Conservation (phyloP, 2,113 vertebrate genomes). For the Diphyllodes magnificus region DNA sequence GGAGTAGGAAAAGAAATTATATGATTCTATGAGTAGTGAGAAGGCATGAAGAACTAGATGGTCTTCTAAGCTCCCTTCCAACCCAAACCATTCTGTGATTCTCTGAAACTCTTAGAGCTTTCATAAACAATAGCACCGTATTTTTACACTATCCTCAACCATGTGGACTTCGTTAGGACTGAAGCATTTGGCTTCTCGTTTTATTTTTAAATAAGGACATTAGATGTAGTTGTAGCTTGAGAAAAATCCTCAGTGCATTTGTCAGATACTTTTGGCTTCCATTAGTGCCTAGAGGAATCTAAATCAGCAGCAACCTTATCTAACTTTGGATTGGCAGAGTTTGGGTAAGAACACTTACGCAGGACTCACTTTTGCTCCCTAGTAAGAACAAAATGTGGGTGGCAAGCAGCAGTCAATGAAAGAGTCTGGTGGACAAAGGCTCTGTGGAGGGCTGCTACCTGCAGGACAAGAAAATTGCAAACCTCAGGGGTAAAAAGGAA, state of each 20-base stretch:
- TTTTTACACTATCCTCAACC: not conserved
- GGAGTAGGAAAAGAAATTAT: not conserved
- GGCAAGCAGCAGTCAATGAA: not conserved
- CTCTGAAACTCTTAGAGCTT: not conserved
- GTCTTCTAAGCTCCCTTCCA: not conserved
- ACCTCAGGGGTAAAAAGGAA: not conserved
- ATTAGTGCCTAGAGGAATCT: not conserved
- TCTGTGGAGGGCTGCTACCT: not conserved
- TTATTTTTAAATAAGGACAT: not conserved
- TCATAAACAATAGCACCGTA: not conserved
- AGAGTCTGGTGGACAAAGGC: not conserved
- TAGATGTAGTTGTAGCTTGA: not conserved
- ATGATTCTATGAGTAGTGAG: not conserved
- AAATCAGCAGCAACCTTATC: not conserved
- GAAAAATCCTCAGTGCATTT: not conserved
- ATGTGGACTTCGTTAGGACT: fast-evolving
- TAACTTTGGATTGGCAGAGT: too few relatives aligned
- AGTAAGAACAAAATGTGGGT: too few relatives aligned
- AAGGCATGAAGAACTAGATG: not conserved
- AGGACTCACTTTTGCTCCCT: not conserved
- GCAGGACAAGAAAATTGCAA: not conserved
- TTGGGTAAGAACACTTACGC: not conserved
- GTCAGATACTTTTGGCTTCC: not conserved
- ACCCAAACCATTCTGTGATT: not conserved
- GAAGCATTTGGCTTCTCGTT: not conserved